Conservation (phyloP, 2,113 vertebrate species). For the Callocephalon fimbriatum region DNA sequence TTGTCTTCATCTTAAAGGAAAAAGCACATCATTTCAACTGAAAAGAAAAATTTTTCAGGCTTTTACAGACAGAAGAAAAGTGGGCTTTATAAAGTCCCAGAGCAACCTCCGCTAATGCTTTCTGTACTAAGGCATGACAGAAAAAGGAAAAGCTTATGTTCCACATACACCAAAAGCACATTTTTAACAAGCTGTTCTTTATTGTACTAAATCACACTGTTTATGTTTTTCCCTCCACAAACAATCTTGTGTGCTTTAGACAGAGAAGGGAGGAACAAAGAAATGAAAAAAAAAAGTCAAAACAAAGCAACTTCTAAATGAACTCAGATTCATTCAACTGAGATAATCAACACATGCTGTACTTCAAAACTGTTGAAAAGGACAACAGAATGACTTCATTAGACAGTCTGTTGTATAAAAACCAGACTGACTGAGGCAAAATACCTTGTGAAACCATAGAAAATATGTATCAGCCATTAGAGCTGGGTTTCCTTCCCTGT, state of each 20-base stretch:
- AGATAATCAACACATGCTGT: constrained; percentile 61
- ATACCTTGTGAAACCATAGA: constrained; percentile 3
- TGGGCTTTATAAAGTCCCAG: neutral
- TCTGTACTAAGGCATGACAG: neutral
- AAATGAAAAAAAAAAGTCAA: neutral
- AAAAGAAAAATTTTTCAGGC: neutral
- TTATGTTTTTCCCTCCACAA: constrained; percentile 5
- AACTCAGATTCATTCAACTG: constrained; percentile 42
- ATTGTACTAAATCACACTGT: constrained; percentile 4
- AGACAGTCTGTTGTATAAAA: neutral
- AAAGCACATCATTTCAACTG: neutral
- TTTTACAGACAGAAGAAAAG: neutral
- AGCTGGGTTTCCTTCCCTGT: neutral
- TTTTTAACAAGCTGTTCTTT: constrained; percentile 58
- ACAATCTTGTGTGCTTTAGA: constrained; percentile 14
- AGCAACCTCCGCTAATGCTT: constrained; percentile 16
- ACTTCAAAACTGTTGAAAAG: constrained; percentile 40
- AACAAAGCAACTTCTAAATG: constrained; percentile 51
- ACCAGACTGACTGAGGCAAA: neutral
- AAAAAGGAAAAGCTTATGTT: constrained; percentile 8
- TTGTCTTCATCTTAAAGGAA: neutral
- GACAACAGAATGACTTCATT: constrained; percentile 18
- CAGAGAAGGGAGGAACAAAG: constrained; percentile 18
- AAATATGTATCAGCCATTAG: neutral
- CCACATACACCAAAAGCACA: neutral